Evolutionary conservation across 2,113 vertebrate genomes (phyloP).

Genomic region (Aegithalos caudatus): DNA sequence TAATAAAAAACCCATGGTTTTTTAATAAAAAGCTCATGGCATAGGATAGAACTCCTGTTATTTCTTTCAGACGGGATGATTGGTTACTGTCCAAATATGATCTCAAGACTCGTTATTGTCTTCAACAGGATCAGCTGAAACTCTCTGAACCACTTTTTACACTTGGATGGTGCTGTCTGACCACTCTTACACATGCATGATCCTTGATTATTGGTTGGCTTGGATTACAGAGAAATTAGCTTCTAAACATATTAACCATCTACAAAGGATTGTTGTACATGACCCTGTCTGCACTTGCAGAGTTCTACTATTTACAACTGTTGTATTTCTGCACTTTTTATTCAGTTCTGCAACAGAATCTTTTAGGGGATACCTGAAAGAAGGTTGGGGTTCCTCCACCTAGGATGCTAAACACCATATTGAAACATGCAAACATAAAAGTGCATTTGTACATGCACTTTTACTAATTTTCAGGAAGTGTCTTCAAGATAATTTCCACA

Average conservation of each 20-base stretch:
- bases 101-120: neutral
- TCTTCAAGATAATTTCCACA: neutral
- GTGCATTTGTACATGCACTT: neutral
- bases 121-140: neutral
- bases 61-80: neutral
- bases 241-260: neutral
- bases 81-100: neutral
- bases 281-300: neutral
- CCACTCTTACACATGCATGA: neutral
- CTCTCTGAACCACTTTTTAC: neutral
- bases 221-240: neutral
- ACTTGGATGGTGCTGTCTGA: neutral
- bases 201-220: neutral
- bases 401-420: neutral
- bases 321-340: neutral
- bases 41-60: neutral
- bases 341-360: neutral
- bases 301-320: neutral
- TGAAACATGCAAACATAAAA: neutral
- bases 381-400: neutral
- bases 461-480: neutral
- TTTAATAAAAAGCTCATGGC: accelerated
- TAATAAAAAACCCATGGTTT: neutral
- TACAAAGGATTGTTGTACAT: neutral
- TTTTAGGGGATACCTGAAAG: neutral